phyloP scores from a whole-genome alignment of 2,113 vertebrate genomes.

The Triplophysa siluroides region DNA sequence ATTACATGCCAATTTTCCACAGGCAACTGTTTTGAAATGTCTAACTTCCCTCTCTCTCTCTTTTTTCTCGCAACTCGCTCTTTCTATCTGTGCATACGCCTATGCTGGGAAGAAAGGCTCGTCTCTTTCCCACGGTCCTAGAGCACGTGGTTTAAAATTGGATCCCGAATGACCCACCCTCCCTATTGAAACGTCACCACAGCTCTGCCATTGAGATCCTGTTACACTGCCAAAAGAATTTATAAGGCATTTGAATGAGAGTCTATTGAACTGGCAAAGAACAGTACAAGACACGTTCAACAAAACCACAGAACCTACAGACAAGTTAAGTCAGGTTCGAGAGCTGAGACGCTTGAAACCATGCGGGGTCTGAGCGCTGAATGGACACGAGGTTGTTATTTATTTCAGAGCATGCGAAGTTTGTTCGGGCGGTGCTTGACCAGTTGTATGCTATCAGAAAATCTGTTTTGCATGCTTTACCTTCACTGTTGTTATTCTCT shows the following conservation, averaged over 20 bases:
- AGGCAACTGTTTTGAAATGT: constrained; percentile 51
- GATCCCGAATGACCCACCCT: constrained; percentile 76
- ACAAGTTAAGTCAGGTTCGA: constrained; percentile 53
- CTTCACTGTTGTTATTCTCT: not conserved
- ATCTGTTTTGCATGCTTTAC: not conserved
- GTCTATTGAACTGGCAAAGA: constrained; percentile 50
- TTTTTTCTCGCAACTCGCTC: constrained; percentile 48
- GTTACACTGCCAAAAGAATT: constrained; percentile 52
- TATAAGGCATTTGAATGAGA: constrained; percentile 52
- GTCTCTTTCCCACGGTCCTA: constrained; percentile 87
- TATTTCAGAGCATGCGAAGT: not conserved
- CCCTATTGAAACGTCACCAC: constrained; percentile 61
- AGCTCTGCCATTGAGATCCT: constrained; percentile 55
- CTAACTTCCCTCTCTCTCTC: constrained; percentile 45
- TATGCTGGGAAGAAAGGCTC: constrained; percentile 85
- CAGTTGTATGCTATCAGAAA: not conserved
- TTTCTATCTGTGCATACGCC: constrained; percentile 61
- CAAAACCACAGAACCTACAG: constrained; percentile 32
- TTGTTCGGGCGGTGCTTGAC: not conserved
- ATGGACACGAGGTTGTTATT: not conserved
- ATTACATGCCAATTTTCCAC: constrained; percentile 53
- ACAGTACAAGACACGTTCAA: constrained; percentile 40
- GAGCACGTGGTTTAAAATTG: constrained; percentile 86
- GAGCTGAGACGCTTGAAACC: constrained; percentile 31
- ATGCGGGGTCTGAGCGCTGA: not conserved